Evolutionary conservation across 2,888 invertebrate genomes (phyloP).

Genomic region (Polia nebulosa): DNA sequence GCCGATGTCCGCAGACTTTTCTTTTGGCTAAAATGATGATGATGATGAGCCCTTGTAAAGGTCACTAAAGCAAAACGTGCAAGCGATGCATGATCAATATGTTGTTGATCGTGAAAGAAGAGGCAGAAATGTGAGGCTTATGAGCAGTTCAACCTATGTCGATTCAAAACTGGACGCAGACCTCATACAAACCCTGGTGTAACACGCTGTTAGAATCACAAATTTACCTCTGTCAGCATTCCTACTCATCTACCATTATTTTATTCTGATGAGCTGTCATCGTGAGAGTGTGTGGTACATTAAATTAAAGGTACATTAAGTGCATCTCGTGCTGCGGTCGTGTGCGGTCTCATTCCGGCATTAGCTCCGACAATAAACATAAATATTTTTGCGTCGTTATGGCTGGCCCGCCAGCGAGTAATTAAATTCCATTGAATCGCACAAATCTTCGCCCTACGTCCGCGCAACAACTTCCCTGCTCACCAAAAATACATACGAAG

Average conservation of each 20-base stretch:
- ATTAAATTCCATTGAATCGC: constrained; percentile 90
- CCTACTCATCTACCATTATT: not conserved
- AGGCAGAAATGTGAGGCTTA: too few relatives aligned
- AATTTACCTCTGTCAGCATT: not conserved
- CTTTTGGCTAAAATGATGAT: too few relatives aligned
- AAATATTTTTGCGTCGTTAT: constrained; percentile 90
- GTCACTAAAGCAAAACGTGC: too few relatives aligned
- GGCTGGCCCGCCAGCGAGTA: constrained; percentile 83
- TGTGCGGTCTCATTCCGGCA: constrained; percentile 85
- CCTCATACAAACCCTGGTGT: not conserved
- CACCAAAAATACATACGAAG: constrained; percentile 66
- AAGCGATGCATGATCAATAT: not conserved
- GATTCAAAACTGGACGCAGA: not conserved
- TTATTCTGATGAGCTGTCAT: constrained; percentile 21
- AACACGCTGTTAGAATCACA: not conserved
- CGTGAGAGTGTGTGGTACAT: constrained; percentile 19
- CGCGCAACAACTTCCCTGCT: constrained; percentile 69
- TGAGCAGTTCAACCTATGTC: not conserved
- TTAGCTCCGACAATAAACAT: constrained; percentile 88
- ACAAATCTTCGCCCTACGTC: constrained; percentile 87
- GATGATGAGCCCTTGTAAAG: too few relatives aligned
- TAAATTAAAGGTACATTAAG: constrained; percentile 61
- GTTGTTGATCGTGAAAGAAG: not conserved
- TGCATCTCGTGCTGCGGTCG: constrained; percentile 65
- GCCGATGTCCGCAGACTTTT: too few relatives aligned